Base-by-base conservation (phyloP, 2,113 vertebrate species). In the Cathartes aura region DNA sequence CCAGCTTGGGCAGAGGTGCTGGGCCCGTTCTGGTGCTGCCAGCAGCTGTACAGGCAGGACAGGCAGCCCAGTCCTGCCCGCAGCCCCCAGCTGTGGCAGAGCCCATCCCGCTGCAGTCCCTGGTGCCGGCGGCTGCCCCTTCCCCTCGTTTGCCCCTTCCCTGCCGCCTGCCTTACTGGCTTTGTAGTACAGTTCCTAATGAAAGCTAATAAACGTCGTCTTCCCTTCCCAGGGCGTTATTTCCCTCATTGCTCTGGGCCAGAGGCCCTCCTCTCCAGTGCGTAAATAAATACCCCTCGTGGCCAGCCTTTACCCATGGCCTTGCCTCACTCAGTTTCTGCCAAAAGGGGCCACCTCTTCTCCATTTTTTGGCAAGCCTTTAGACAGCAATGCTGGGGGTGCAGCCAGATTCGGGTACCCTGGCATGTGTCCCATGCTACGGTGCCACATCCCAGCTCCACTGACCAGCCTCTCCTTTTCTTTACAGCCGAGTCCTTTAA, bases 401-500 rank as follows among this genome's bases (percentile, higher is more conserved):
- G 32, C 53, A 78, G 88, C 45, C 60, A 21, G 55, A 15, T 0
- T 43, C 1, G 5, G 8, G 42, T 45, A 66, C 78, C 38, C 26
- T 8, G 0, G 20, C 0, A 0, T 27, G 30, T n/a, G 17, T 73
- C 53, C 45, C 30, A 2, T 17, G 11, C 29, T 36, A 24, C 0
- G 0, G 43, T 83, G 63, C 30, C 82, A 58, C 9, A 4, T 66
- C 40, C 63, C n/a, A 34, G 66, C 43, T 32, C 52, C 11, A 2
- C 74, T 95, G 67, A 96, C 27, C 80, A 85, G 16, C 22, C 67
- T 90, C 63, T 91, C 89, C 50, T 75, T 97, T 21, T 86, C 82
- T 64, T 97, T 89, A 4, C 96, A 99, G 99, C 99, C 4, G 99
- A 99, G 97, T 99, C 99, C 42, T 99, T 99, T 94, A 99, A 99